Evolutionary conservation across 2,797 vertebrate genomes (phyloP), one percentile per base, ranked within the genome.

Genomic region (Acomys russatus): DNA sequence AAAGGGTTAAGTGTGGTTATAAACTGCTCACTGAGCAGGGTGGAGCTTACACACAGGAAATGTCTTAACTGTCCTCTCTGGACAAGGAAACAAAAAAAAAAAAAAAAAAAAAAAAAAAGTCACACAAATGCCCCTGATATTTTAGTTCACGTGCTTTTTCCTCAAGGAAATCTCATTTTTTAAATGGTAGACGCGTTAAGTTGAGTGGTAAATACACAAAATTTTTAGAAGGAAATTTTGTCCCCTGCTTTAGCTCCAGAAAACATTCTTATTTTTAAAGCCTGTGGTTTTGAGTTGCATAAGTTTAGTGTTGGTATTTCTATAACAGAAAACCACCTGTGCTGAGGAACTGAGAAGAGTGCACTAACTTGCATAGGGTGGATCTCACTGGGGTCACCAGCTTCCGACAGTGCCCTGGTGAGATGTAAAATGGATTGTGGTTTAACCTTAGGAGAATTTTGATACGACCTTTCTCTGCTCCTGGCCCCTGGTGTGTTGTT

Each of bases 11-110:
- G 90, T 78, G 23, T 38, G 74, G 86, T 86, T 98, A 90, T 94
- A 97, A 97, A 94, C 73, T 92, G 78, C 90, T 97, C 84, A n/a
- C 80, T 18, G 38, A 80, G 56, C 51, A 86, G 97, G 96, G 98
- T 97, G 98, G 98, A 95, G 96, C 84, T 95, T 94, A 79, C 86
- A 77, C 96, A 82, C 97, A 98, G 98, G 98, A 98, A 98, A 76
- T 94, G 87, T 97, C 97, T 97, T 97, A 96, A 97, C 97, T 96
- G 73, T 78, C 64, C 92, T 95, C 70, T 70, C 78, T 78, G n/a
- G 84, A 88, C 30, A 68, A 18, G 61, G 89, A 90, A 91, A 96
- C 77, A 63, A 77, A 85, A 56, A 68, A 71, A 73, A 64, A 89
- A 92, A 79, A 85, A 56, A 68, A 71, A 73, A 64, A 89, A 85